Conservation (phyloP, 2,113 vertebrate species). For the Phasianus colchicus region DNA sequence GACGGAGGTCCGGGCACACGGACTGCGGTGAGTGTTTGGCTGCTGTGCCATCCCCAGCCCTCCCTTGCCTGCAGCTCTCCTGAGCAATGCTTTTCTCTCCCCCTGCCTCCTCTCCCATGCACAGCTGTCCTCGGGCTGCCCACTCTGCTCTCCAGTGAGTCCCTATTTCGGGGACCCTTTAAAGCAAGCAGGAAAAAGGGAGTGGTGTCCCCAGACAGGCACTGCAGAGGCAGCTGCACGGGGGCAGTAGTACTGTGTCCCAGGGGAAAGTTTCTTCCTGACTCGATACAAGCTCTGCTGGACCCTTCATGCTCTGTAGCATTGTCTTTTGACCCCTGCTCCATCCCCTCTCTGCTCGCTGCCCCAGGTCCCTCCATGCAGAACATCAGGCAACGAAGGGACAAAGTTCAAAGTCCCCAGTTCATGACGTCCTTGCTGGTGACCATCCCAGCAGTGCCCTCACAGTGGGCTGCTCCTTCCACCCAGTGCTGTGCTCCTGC, state of each 20-base stretch:
- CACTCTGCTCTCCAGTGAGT: background rate
- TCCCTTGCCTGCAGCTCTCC: constrained; percentile 10
- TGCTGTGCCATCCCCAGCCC: background rate
- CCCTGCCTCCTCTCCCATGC: background rate
- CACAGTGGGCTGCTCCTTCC: background rate
- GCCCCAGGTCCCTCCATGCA: background rate
- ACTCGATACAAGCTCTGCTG: rapidly evolving
- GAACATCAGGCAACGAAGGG: background rate
- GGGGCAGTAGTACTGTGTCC: background rate
- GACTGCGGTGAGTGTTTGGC: constrained; percentile 65
- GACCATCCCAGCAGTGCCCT: background rate
- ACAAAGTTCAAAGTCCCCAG: background rate
- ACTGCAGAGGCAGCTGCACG: constrained; percentile 4
- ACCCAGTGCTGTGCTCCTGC: background rate
- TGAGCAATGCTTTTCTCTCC: background rate
- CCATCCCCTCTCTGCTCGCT: rapidly evolving
- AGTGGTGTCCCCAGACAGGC: background rate
- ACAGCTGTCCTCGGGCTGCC: background rate
- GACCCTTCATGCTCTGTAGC: background rate
- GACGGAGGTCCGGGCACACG: background rate
- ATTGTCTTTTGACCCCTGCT: background rate
- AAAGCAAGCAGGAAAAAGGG: background rate
- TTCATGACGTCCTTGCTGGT: background rate
- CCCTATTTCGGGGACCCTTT: background rate
- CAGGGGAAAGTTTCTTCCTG: constrained; percentile 26